These are phyloP conservation scores for Zelostemma sp. DNA, from an alignment of 1,140 invertebrate species.

Conservation along the genomic window DNA sequence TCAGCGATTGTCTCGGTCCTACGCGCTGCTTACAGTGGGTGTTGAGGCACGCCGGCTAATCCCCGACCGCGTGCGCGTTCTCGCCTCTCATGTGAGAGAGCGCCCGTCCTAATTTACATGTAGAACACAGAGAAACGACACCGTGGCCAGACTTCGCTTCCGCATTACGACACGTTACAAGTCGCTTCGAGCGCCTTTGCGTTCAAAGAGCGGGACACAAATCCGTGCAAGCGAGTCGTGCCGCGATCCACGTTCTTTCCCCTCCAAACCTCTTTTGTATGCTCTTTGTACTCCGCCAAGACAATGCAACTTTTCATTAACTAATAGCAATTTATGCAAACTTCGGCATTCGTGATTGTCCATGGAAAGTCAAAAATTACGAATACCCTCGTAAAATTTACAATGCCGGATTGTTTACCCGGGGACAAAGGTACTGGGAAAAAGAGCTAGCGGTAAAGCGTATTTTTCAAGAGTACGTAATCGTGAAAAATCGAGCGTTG, in stretches of 20 bases:
- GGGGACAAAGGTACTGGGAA: too few species aligned
- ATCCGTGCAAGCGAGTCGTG: too few species aligned
- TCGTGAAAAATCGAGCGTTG: too few species aligned
- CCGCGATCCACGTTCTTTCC: too few species aligned
- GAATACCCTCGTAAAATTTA: too few species aligned
- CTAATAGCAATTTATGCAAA: constrained; percentile 25
- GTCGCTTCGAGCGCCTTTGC: too few species aligned
- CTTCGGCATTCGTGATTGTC: background rate
- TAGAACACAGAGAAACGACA: constrained; percentile 46
- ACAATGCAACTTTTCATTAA: constrained; percentile 36
- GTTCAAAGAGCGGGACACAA: constrained; percentile 35
- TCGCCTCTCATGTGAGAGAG: constrained; percentile 34
- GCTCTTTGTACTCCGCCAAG: constrained; percentile 14
- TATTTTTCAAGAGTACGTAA: too few species aligned
- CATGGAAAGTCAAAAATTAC: too few species aligned
- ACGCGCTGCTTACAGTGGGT: constrained; percentile 3
- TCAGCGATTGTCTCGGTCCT: background rate
- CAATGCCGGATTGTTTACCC: too few species aligned
- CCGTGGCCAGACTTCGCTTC: constrained; percentile 41
- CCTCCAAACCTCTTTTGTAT: constrained; percentile 17
- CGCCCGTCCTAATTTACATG: constrained; percentile 47
- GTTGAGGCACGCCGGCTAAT: constrained; percentile 30
- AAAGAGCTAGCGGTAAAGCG: too few species aligned
- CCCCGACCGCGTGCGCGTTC: constrained; percentile 30
- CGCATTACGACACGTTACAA: constrained; percentile 47